A percentile compares a stretch with the other conserved stretches of the same genome.
These are phyloP conservation scores for Nematostella vectensis DNA, from an alignment of 92 coral and sea anemone genomes.

Conservation along the genomic window DNA sequence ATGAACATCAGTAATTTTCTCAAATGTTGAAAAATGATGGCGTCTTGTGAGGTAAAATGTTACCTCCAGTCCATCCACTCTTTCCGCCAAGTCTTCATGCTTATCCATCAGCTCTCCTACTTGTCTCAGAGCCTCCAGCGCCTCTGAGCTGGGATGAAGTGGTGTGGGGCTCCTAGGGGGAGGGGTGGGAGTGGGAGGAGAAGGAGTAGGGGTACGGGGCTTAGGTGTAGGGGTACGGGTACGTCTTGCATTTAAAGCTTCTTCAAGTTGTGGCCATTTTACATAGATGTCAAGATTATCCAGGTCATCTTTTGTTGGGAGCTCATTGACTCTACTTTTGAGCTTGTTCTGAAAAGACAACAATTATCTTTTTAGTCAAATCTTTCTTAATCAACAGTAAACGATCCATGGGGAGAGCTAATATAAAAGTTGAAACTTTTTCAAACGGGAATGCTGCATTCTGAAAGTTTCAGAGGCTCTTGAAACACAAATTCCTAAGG, in stretches of 20 bases:
- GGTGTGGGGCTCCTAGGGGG: conserved; percentile 74
- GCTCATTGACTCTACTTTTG: conserved; percentile 55
- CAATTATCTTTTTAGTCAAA: too few species aligned
- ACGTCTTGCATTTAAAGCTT: conserved; percentile 74
- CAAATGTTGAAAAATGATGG: too few species aligned
- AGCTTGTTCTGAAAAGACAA: conserved; percentile 58
- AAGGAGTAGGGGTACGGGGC: conserved; percentile 43
- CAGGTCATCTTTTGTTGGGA: conserved; percentile 88
- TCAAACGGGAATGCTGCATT: too few species aligned
- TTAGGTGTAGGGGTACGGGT: conserved; percentile 62
- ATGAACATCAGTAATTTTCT: too few species aligned
- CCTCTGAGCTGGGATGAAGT: conserved; percentile 65
- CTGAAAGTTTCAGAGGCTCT: too few species aligned
- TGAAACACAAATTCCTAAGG: too few species aligned
- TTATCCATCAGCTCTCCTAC: conserved; percentile 78
- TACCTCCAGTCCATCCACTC: conserved; percentile 77
- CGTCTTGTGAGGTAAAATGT: too few species aligned
- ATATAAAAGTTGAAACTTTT: too few species aligned
- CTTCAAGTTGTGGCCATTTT: conserved; percentile 97
- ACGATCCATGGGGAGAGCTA: conserved; percentile 2
- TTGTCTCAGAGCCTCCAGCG: conserved; percentile 84
- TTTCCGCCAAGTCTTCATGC: conserved; percentile 57
- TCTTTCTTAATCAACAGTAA: too few species aligned
- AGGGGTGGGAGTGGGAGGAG: conserved; percentile 10
- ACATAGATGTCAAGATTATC: conserved; percentile 79